Percentiles rank a stretch among this genome's conserved stretches.
phyloP scores from a whole-genome alignment of 2,113 vertebrate species.

The Lophochroa leadbeateri region DNA sequence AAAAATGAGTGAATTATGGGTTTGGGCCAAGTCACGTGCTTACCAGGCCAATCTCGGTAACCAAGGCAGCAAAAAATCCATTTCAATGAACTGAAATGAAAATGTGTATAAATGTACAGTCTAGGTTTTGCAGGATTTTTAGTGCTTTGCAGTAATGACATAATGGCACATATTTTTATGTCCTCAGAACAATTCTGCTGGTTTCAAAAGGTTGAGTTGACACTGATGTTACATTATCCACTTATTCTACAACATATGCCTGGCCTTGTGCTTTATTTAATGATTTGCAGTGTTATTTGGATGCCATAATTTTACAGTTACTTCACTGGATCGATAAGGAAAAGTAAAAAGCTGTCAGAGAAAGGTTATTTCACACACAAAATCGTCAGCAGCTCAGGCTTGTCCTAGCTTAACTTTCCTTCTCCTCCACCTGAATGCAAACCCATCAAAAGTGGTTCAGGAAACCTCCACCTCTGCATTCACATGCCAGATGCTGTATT shows the following conservation, averaged over 20 bases:
- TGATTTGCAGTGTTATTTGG: constrained; percentile 19
- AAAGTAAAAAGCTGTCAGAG: background rate
- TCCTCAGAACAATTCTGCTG: constrained; percentile 18
- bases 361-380: background rate
- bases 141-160: background rate
- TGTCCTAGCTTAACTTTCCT: background rate
- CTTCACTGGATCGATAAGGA: background rate
- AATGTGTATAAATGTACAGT: background rate
- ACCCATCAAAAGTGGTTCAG: background rate
- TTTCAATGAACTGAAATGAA: constrained; percentile 50
- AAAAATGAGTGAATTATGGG: constrained; percentile 54
- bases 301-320: constrained; percentile 12
- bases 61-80: constrained; percentile 31
- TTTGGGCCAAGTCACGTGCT: constrained; percentile 40
- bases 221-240: background rate
- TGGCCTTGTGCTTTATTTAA: background rate
- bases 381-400: background rate
- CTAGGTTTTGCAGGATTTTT: background rate
- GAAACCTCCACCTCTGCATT: background rate
- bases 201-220: background rate
- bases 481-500: background rate
- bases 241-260: constrained; percentile 11
- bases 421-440: background rate
- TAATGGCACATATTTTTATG: constrained; percentile 2
- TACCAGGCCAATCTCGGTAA: constrained; percentile 45